Percentiles rank a stretch among this genome's conserved stretches.
These are phyloP conservation scores for Drosophila arawakana DNA, from an alignment of 1,140 invertebrate species.

Conservation along the genomic window DNA sequence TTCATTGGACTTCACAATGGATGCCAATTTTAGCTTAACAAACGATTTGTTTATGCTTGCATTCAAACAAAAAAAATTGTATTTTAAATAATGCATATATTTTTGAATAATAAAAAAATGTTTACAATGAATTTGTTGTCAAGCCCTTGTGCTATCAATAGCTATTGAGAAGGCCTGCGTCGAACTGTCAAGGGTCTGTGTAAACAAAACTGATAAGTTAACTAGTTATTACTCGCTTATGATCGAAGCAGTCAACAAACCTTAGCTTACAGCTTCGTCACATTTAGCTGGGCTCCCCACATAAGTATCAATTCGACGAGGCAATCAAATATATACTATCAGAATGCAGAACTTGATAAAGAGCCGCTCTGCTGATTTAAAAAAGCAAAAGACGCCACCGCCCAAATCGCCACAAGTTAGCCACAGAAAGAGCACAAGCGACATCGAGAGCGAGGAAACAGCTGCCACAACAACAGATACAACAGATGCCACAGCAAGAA, in stretches of 20 bases:
- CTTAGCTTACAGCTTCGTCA: constrained; percentile 21
- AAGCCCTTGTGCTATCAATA: not conserved
- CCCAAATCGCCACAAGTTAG: not conserved
- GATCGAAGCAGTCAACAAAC: constrained; percentile 29
- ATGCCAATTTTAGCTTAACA: constrained; percentile 18
- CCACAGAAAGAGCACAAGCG: constrained; percentile 15
- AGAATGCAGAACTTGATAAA: constrained; percentile 52
- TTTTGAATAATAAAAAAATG: not conserved
- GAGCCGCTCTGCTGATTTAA: constrained; percentile 22
- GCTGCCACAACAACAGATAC: not conserved
- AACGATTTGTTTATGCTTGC: constrained; percentile 36
- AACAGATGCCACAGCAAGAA: not conserved
- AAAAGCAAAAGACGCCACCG: constrained; percentile 26
- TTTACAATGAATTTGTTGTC: not conserved
- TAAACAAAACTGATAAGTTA: not conserved
- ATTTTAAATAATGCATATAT: not conserved
- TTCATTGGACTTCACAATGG: not conserved
- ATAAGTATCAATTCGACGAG: constrained; percentile 12
- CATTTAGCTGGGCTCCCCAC: constrained; percentile 30
- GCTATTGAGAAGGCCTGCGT: constrained; percentile 1
- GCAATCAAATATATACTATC: not conserved
- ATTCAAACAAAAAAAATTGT: not conserved
- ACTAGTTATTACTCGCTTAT: not conserved
- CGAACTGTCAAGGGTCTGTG: constrained; percentile 2
- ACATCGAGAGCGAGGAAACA: constrained; percentile 11